Evolutionary conservation across 2,888 invertebrate species (phyloP), one percentile per base, ranked within the genome.

Genomic region (Eucera pruinosa): DNA sequence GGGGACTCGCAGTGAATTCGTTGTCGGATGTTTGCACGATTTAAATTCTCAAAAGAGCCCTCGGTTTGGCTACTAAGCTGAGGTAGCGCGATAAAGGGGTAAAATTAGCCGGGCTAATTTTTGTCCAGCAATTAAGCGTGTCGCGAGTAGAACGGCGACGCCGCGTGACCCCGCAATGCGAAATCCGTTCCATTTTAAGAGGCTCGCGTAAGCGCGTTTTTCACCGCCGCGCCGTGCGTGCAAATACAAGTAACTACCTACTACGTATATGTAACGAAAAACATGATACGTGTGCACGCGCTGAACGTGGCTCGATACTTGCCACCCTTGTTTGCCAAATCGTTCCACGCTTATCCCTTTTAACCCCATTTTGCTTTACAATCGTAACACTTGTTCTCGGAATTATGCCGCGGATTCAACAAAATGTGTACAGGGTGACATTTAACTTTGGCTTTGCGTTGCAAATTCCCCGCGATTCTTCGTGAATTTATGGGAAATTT

Each of bases 271-370:
- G 27, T 23, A 13, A 23, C 39, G 36, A 60, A 61, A 54, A 54
- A 13, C n/a, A 52, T 18, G n/a, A 27, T 11, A 9, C 11, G 33
- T 23, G 30, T 6, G 30, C 30, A 6, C 30, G 30, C 30, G 30
- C 30, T 5, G 30, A 30, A 30, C 30, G 30, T 6, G 6, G 77
- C 69, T 73, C 79, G 78, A 81, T 80, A 81, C 76, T 83, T 78
- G 78, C 82, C 82, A 33, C 36, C 80, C 67, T 77, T 84, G 82
- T 84, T 84, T 80, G 79, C 77, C 79, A 62, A 84, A 78, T 80
- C 78, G 82, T 78, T 73, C 62, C 66, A 60, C 55, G 62, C 62
- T 73, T 54, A 41, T 47, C 50, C 45, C 20, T 23, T 60, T 60
- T 18, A 64, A 23, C 57, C 23, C 57, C 45, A 27, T 30, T 47